phyloP scores from a whole-genome alignment of 2,113 vertebrate species.

The Paramormyrops kingsleyae region DNA sequence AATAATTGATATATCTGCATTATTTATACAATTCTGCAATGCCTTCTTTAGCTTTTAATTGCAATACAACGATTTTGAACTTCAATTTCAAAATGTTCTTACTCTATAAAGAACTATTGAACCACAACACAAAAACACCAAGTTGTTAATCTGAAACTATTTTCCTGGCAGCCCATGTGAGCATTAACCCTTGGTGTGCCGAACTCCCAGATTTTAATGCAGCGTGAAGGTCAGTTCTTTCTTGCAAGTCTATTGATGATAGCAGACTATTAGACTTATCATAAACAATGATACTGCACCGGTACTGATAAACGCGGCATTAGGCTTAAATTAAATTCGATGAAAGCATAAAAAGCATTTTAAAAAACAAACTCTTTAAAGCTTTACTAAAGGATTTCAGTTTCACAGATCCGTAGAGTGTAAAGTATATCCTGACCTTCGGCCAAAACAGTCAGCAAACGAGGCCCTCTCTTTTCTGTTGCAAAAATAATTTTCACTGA shows the following conservation, averaged over 20 bases:
- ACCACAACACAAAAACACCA: neutral
- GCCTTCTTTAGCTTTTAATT: neutral
- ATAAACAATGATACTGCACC: neutral
- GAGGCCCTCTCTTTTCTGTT: constrained; percentile 36
- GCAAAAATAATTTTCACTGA: constrained; percentile 53
- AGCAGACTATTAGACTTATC: neutral
- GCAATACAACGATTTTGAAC: neutral
- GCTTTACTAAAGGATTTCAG: neutral
- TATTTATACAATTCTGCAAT: neutral
- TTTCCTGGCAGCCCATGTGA: neutral
- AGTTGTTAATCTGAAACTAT: neutral
- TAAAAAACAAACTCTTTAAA: neutral
- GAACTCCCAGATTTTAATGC: neutral
- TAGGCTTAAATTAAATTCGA: neutral
- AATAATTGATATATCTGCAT: neutral
- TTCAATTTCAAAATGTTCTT: neutral
- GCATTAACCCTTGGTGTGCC: neutral
- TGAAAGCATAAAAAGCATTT: neutral
- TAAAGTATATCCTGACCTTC: neutral
- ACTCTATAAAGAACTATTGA: neutral
- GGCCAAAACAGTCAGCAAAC: constrained; percentile 4
- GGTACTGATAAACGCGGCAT: neutral
- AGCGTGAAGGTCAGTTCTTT: neutral
- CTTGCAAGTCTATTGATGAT: neutral
- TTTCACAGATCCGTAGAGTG: neutral